These are phyloP conservation scores for Cebus imitator DNA, from an alignment of 2,113 vertebrate species.

Conservation along the genomic window DNA sequence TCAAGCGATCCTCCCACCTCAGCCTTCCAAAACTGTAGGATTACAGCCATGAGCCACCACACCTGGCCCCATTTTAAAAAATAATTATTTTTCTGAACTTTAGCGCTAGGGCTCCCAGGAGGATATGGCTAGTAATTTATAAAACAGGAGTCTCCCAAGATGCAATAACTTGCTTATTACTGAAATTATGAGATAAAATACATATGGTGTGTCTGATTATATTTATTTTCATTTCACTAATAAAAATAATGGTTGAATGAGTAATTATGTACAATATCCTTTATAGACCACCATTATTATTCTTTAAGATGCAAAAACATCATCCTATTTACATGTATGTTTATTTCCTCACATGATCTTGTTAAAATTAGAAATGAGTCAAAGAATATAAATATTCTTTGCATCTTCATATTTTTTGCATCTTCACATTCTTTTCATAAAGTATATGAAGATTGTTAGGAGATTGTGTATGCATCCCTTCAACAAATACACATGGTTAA, in stretches of 20 bases:
- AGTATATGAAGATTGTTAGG: background rate
- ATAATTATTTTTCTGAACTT: background rate
- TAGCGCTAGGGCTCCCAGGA: background rate
- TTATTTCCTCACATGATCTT: background rate
- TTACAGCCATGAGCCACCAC: too few relatives aligned
- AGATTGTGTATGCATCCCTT: background rate
- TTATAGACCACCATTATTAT: background rate
- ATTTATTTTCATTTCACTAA: background rate
- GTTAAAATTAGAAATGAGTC: background rate
- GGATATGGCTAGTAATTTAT: background rate
- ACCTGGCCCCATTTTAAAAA: background rate
- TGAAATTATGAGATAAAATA: background rate
- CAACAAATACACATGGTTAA: background rate
- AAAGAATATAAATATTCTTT: background rate
- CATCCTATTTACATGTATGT: background rate
- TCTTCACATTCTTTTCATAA: too few relatives aligned
- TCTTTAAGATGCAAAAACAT: background rate
- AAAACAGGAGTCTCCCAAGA: background rate
- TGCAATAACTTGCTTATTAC: background rate
- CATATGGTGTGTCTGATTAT: background rate
- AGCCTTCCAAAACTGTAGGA: too few relatives aligned
- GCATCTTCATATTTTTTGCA: too few relatives aligned
- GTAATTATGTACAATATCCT: background rate
- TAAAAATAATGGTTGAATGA: background rate
- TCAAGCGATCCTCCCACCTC: too few relatives aligned